Evolutionary conservation across 2,888 invertebrate species (phyloP).

Genomic region (Aleiodes testaceus): DNA sequence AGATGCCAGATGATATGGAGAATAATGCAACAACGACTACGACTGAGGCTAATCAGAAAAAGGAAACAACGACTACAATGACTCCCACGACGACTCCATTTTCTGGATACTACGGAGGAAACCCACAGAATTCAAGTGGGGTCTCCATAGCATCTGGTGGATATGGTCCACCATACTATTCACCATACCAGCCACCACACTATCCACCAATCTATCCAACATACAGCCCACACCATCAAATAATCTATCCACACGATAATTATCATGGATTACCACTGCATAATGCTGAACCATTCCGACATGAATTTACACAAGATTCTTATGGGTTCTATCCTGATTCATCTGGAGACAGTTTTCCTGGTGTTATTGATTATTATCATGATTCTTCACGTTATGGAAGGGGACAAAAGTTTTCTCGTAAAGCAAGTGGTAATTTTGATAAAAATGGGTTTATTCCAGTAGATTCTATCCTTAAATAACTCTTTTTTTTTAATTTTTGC

Average conservation of each 20-base stretch:
- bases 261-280: constrained; percentile 30
- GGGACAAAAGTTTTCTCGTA: constrained; percentile 30
- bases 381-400: constrained; percentile 41
- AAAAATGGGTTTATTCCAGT: constrained; percentile 16
- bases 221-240: constrained; percentile 26
- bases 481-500: no score
- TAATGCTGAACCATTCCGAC: constrained; percentile 9
- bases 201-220: constrained; percentile 29
- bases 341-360: not conserved
- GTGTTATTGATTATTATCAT: not conserved
- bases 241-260: constrained; percentile 8
- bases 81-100: constrained; percentile 17
- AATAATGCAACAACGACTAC: not conserved
- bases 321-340: constrained; percentile 31
- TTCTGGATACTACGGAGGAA: constrained; percentile 64
- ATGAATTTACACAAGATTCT: not conserved
- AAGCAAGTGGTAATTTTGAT: not conserved
- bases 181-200: no score
- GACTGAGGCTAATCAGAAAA: constrained; percentile 1
- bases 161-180: constrained; percentile 40
- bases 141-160: constrained; percentile 55
- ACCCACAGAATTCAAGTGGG: constrained; percentile 62
- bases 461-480: no score
- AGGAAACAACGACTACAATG: constrained; percentile 32
- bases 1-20: not conserved